Percentiles rank a stretch among this genome's conserved stretches.
phyloP scores from a whole-genome alignment of 1,140 invertebrate species.

The Parasteatoda tepidariorum region DNA sequence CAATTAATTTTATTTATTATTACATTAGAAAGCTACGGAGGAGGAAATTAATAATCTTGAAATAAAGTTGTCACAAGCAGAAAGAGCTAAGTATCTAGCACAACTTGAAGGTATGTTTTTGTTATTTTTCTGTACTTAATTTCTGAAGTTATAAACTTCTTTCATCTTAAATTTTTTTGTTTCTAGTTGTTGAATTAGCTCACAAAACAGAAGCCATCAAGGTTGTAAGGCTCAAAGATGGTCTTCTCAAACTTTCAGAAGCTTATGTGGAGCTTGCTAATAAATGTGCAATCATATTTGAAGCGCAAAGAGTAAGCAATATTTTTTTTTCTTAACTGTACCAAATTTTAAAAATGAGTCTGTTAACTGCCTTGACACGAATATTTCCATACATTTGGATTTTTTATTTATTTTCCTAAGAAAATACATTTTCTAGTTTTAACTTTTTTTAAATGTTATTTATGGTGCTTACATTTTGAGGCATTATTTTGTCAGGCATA shows the following conservation, averaged over 20 bases:
- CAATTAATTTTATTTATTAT: not conserved
- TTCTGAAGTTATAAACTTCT: not conserved
- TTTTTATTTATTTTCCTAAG: constrained; percentile 42
- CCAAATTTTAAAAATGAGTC: too few species aligned
- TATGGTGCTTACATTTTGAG: too few species aligned
- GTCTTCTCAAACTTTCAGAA: constrained; percentile 71
- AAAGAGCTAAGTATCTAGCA: constrained; percentile 71
- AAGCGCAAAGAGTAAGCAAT: constrained; percentile 69
- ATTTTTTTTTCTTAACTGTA: not conserved
- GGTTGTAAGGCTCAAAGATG: constrained; percentile 72
- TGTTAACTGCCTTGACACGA: too few species aligned
- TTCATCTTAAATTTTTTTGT: constrained; percentile 4
- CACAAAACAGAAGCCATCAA: constrained; percentile 74
- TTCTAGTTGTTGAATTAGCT: constrained; percentile 70
- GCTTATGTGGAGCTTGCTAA: constrained; percentile 71
- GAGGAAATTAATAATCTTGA: constrained; percentile 70
- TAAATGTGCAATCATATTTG: constrained; percentile 71
- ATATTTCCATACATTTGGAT: too few species aligned
- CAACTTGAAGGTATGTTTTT: constrained; percentile 70
- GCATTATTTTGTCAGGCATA: too few species aligned
- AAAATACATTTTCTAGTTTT: not conserved
- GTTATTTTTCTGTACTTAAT: not conserved
- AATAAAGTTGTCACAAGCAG: constrained; percentile 70
- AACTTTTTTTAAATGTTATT: too few species aligned
- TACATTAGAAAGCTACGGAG: constrained; percentile 67